Base-by-base conservation (phyloP, 2,888 invertebrate genomes). In the Harpalus rubripes region DNA sequence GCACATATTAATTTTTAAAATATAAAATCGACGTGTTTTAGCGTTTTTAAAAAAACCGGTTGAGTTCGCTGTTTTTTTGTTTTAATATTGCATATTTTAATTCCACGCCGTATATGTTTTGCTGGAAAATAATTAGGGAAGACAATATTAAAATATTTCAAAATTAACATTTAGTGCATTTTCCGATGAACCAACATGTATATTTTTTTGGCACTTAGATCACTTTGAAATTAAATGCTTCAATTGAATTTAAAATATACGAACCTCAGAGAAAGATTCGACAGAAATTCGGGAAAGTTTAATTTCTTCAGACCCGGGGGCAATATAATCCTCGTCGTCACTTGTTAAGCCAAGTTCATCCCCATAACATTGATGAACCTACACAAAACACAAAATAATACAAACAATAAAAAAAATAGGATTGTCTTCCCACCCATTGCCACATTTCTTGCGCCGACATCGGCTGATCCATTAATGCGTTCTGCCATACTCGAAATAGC, bases 401-500 rank as follows among this genome's bases (percentile, higher is more conserved):
- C 12, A 52, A 52, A 52, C 2, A 52, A 1, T 52, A 52, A 52
- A 52, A 52, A 5, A 12, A 12, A 12, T 10, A 12, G 12, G 10
- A 12, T 10, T 10, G 1, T 32, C 2, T 52, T 52, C 44, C 10
- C 7, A 52, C 97, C 95, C 96, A 96, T 91, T 96, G 95, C 97
- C 97, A 97, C 91, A 97, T 94, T 92, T 97, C 96, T 90, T 95
- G 95, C 86, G 94, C 94, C 88, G 94, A 93, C 94, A 97, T 95
- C 74, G 95, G 96, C 93, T 97, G 96, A 91, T 97, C 97, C 94
- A 98, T 95, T 86, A 98, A 94, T 85, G 97, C 97, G 93, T 97
- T 98, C 93, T 98, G 98, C 98, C 98, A 99, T 88, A 98, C 95
- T 88, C 97, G 93, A 93, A 98, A 98, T 91, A 99, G 94, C 96